Evolutionary conservation across 2,113 vertebrate species (phyloP).

Genomic region (Tragelaphus imberbis): DNA sequence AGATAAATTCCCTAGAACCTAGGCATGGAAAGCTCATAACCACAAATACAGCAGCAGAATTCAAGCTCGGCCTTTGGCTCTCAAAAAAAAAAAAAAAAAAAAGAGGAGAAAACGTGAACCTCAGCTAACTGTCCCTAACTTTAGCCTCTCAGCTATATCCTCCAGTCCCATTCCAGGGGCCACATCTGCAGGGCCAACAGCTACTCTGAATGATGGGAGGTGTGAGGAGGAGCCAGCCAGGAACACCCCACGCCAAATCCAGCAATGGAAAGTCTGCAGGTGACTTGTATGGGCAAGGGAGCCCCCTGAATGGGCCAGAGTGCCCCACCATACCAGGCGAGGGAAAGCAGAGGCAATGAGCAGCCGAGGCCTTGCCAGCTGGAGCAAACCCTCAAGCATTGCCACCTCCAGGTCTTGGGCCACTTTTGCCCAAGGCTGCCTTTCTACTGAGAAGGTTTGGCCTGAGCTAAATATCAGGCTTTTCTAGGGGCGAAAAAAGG

Average conservation of each 20-base stretch:
- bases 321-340: neutral
- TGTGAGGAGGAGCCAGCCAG: neutral
- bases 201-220: neutral
- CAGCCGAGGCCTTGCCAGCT: neutral
- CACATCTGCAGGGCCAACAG: neutral
- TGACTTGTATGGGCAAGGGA: neutral
- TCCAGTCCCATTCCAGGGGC: neutral
- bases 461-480: neutral
- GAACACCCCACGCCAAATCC: neutral
- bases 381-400: neutral
- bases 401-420: neutral
- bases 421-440: neutral
- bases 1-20: neutral
- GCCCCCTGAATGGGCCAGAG: neutral
- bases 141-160: neutral
- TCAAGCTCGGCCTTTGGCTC: slow-evolving; percentile 50
- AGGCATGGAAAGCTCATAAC: slow-evolving; percentile 7
- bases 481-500: neutral
- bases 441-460: neutral
- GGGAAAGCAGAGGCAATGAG: neutral
- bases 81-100: neutral
- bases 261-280: slow-evolving; percentile 25
- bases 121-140: neutral
- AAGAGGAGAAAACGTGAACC: neutral
- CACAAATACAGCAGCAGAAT: neutral